Percentiles rank a stretch among this genome's conserved stretches.
Evolutionary conservation across 53 echinoderm and acorn worm genomes (phyloP).

Genomic region (Zoroaster sp.): DNA sequence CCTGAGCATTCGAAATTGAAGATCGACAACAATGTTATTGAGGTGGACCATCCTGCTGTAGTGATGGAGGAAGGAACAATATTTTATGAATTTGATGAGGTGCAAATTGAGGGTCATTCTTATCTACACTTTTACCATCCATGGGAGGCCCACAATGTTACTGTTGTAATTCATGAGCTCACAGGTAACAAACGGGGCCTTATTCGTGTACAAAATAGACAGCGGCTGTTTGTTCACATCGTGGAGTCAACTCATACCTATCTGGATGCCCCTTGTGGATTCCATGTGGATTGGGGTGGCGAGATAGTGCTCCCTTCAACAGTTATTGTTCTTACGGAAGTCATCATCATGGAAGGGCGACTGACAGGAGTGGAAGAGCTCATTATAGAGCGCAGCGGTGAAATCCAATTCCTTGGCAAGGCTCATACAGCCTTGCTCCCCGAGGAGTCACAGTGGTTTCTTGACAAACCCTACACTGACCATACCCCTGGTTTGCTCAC

Average conservation of each 20-base stretch:
- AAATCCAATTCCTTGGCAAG: slow-evolving; percentile 70
- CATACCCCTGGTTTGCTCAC: slow-evolving; percentile 54
- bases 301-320: slow-evolving; percentile 85
- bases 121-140: slow-evolving; percentile 94
- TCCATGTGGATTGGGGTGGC: slow-evolving; percentile 85
- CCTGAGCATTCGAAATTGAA: slow-evolving; percentile 83
- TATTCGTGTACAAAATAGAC: slow-evolving; percentile 74
- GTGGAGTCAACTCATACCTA: slow-evolving; percentile 94
- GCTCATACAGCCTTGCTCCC: slow-evolving; percentile 71
- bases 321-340: slow-evolving; percentile 68
- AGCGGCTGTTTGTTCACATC: slow-evolving; percentile 82
- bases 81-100: slow-evolving; percentile 95
- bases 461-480: slow-evolving; percentile 65
- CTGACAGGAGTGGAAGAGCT: slow-evolving; percentile 87
- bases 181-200: slow-evolving; percentile 84
- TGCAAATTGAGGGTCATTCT: slow-evolving; percentile 87
- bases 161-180: slow-evolving; percentile 83
- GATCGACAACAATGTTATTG: slow-evolving; percentile 76
- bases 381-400: slow-evolving; percentile 70
- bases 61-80: slow-evolving; percentile 88
- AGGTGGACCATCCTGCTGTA: slow-evolving; percentile 84
- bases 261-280: slow-evolving; percentile 89
- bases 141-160: slow-evolving; percentile 73
- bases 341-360: slow-evolving; percentile 78
- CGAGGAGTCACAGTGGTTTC: slow-evolving; percentile 74